Evolutionary conservation across 2,113 vertebrate genomes (phyloP), one percentile per base, ranked within the genome.

Genomic region (Symphodus melops): DNA sequence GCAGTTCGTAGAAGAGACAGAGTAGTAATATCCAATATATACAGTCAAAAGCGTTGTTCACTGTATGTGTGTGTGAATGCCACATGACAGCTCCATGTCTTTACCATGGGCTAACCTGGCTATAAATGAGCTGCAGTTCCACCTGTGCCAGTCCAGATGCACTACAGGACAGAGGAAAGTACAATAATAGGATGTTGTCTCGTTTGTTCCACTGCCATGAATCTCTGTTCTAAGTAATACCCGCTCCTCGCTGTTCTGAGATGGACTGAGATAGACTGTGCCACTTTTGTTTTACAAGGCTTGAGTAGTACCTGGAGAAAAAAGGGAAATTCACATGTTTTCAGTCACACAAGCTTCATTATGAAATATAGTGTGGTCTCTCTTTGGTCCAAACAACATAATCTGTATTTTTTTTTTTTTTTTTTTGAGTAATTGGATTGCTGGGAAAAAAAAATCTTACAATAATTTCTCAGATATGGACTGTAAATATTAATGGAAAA

Each of bases 81-180:
- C 64, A 65, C 42, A 54, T 72, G 54, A 57, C 21, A 72, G 77
- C 75, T 75, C 81, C 86, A 88, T 90, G 80, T 72, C 61, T 82
- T 60, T 8, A 72, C 68, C 57, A 82, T 85, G 66, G 82, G 67
- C 75, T 86, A 87, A 89, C 82, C 78, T 86, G 82, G 62, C 79
- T 89, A 84, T 84, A 88, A 88, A 92, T 86, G 85, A 83, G 72
- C 54, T 16, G 3, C 68, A 46, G 75, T 74, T 59, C 72, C 89
- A 89, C 89, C 78, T 87, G 86, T 85, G 89, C 58, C 42, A 42
- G 66, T 84, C 41, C 66, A 63, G 81, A 85, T 86, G 79, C 71
- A 70, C 59, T 81, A 79, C 61, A 20, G 76, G 81, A 75, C 67
- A 80, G 62, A 64, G 66, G 41, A 85, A 53, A 75, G 79, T 78